Percentiles rank a stretch among this genome's conserved stretches.
These are phyloP conservation scores for Dasysyrphus albostriatus DNA, from an alignment of 2,888 invertebrate genomes.

Conservation along the genomic window DNA sequence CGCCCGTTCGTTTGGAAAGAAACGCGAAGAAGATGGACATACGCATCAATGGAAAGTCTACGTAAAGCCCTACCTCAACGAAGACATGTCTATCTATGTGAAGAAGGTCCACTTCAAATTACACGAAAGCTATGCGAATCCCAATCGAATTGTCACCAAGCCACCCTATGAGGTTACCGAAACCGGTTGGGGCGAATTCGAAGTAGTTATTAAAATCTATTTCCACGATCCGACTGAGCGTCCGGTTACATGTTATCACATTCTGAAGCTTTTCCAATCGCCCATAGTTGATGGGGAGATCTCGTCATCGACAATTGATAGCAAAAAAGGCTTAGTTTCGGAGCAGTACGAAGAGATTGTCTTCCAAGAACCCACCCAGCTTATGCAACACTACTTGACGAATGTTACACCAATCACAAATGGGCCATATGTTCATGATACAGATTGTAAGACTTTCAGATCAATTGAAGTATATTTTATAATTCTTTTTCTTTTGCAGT, in stretches of 20 bases:
- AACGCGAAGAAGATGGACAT: constrained; percentile 98
- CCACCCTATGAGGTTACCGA: constrained; percentile 99
- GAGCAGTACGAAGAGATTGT: constrained; percentile 98
- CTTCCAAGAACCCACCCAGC: constrained; percentile 94
- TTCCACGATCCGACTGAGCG: constrained; percentile 97
- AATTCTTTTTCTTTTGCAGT: constrained; percentile 86
- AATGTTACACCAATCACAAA: constrained; percentile 90
- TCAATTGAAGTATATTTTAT: constrained; percentile 31
- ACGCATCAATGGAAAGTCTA: constrained; percentile 99
- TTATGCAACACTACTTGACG: constrained; percentile 94
- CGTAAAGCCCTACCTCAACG: constrained; percentile 95
- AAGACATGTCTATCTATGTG: constrained; percentile 96
- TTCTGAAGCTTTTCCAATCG: constrained; percentile 96
- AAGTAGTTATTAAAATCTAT: constrained; percentile 98
- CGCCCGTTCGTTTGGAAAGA: constrained; percentile 97
- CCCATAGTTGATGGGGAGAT: constrained; percentile 85
- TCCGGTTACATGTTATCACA: constrained; percentile 96
- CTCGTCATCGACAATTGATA: constrained; percentile 83
- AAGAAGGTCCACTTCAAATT: constrained; percentile 98
- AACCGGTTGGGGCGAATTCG: constrained; percentile 99
- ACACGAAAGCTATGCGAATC: constrained; percentile 98
- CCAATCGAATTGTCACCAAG: constrained; percentile 95
- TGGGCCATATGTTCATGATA: constrained; percentile 92
- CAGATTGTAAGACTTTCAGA: constrained; percentile 89
- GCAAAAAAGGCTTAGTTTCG: constrained; percentile 91